A percentile compares a stretch with the other conserved stretches of the same genome.
Conservation (phyloP, 2,888 invertebrate genomes). For the Caenorhabditis japonica region DNA sequence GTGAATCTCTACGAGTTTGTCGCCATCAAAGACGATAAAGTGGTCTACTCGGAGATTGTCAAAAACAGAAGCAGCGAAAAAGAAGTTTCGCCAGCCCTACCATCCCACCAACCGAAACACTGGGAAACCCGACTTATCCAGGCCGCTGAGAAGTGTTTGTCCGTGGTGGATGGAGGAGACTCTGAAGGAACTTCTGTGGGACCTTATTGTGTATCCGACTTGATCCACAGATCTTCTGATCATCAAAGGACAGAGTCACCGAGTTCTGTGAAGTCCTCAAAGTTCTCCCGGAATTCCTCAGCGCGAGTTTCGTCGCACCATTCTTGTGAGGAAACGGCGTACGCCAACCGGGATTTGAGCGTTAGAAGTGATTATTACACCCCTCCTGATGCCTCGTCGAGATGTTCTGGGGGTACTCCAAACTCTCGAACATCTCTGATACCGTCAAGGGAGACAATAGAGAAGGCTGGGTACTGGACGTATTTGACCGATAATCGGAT, state of each 20-base stretch:
- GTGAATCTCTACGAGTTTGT: slow-evolving; percentile 72
- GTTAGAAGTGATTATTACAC: slow-evolving; percentile 46
- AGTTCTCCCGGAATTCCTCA: slow-evolving; percentile 37
- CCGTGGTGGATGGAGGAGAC: slow-evolving; percentile 44
- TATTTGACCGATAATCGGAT: slow-evolving; percentile 90
- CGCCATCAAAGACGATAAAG: slow-evolving; percentile 67
- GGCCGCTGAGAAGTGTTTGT: slow-evolving; percentile 68
- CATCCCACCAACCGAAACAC: slow-evolving; percentile 60
- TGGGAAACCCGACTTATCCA: slow-evolving; percentile 68
- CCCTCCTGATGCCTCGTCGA: slow-evolving; percentile 42
- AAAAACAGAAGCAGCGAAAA: slow-evolving; percentile 50
- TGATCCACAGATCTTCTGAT: slow-evolving; percentile 37
- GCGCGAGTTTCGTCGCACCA: slow-evolving; percentile 33
- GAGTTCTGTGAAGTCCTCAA: slow-evolving; percentile 45
- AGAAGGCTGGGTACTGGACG: slow-evolving; percentile 90
- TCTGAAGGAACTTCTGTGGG: slow-evolving; percentile 49
- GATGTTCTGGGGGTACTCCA: slow-evolving; percentile 23
- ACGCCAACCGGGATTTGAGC: slow-evolving; percentile 44
- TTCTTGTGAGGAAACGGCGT: slow-evolving; percentile 42
- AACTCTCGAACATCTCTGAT: slow-evolving; percentile 59
- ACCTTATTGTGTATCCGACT: slow-evolving; percentile 56
- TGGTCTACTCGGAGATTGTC: slow-evolving; percentile 68
- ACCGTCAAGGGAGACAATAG: slow-evolving; percentile 78
- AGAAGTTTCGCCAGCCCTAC: slow-evolving; percentile 57
- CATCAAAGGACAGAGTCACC: slow-evolving; percentile 47